Conservation (phyloP, 2,797 vertebrate genomes). For the Pseudomugil gertrudae region DNA sequence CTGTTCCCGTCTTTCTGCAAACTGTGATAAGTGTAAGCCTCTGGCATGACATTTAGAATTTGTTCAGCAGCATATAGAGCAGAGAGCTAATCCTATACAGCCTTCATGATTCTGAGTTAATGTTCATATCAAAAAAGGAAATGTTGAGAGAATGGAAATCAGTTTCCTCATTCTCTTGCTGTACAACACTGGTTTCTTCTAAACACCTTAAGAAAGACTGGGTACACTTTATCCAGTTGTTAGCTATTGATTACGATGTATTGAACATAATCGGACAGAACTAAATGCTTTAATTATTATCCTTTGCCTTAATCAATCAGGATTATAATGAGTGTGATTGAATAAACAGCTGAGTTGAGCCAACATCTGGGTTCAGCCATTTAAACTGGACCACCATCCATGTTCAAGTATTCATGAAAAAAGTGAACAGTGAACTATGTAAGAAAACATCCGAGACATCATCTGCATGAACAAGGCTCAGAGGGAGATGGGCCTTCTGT, state of each 20-base stretch:
- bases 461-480: too few species aligned
- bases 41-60: slow-evolving; percentile 6
- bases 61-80: slow-evolving; percentile 1
- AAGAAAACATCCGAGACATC: background rate
- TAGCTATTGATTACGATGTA: background rate
- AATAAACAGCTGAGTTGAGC: too few species aligned
- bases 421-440: too few species aligned
- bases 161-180: background rate
- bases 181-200: background rate
- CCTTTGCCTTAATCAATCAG: background rate
- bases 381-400: background rate
- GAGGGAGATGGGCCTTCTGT: too few species aligned
- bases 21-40: slow-evolving; percentile 8
- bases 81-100: background rate
- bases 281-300: background rate
- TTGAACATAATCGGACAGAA: background rate
- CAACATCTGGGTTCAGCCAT: too few species aligned
- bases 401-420: background rate
- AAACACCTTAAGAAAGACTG: background rate
- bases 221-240: background rate
- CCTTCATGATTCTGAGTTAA: background rate
- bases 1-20: background rate
- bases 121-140: background rate
- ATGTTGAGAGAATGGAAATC: background rate
- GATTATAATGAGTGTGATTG: background rate